These are phyloP conservation scores for Protonemura montana DNA, from an alignment of 2,888 invertebrate species.

Conservation along the genomic window DNA sequence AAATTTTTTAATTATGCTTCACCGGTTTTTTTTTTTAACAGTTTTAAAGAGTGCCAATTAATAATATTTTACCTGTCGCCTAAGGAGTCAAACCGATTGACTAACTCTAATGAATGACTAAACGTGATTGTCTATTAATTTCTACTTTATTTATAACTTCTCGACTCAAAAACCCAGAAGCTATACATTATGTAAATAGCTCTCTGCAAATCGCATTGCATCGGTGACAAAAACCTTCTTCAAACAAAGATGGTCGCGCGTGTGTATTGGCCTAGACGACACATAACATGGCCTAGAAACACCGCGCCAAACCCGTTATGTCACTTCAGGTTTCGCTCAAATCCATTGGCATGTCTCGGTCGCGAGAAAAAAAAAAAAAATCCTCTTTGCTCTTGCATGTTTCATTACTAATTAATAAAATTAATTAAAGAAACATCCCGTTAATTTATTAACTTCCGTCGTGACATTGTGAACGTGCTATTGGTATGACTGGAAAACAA, in stretches of 20 bases:
- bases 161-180: neutral
- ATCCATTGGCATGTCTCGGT: no score
- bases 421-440: neutral
- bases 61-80: neutral
- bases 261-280: neutral
- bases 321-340: neutral
- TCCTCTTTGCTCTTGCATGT: neutral
- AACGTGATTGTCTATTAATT: neutral
- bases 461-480: neutral
- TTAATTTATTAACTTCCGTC: neutral
- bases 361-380: neutral
- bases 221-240: neutral
- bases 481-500: neutral
- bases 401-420: neutral
- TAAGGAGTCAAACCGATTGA: neutral
- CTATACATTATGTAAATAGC: neutral
- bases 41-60: no score
- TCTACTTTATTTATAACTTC: neutral
- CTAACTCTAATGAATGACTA: neutral
- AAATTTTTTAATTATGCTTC: no score
- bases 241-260: neutral
- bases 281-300: conserved; percentile 14
- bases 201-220: conserved; percentile 9
- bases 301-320: neutral
- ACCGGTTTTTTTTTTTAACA: no score